These are phyloP conservation scores for Acestrorhynchus altus DNA, from an alignment of 2,797 vertebrate genomes.

Conservation along the genomic window DNA sequence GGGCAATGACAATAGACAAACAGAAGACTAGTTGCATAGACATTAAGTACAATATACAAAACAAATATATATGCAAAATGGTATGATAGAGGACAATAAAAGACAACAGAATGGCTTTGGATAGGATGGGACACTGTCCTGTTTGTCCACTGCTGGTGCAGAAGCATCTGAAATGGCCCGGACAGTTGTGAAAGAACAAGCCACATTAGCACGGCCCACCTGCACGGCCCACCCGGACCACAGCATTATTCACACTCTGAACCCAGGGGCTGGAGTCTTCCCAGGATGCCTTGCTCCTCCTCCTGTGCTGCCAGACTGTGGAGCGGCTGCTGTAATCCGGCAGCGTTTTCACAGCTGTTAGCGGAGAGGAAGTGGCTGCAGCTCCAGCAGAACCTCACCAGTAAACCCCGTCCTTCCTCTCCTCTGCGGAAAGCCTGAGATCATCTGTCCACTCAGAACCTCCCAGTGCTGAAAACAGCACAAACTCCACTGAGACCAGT, in stretches of 20 bases:
- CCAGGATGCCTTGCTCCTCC: slow-evolving; percentile 64
- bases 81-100: too few species aligned
- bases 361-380: slow-evolving; percentile 85
- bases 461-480: slow-evolving; percentile 59
- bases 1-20: too few species aligned
- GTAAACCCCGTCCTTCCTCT: slow-evolving; percentile 32
- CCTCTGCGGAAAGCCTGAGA: slow-evolving; percentile 49
- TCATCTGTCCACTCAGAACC: slow-evolving; percentile 44
- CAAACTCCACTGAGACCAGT: slow-evolving; percentile 32
- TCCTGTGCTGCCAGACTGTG: slow-evolving; percentile 78
- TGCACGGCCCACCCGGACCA: slow-evolving; percentile 64
- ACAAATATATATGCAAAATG: too few species aligned
- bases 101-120: too few species aligned
- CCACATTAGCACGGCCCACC: slow-evolving; percentile 64
- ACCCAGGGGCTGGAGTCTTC: slow-evolving; percentile 66
- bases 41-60: too few species aligned
- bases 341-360: slow-evolving; percentile 90
- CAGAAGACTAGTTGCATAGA: too few species aligned
- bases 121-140: not conserved
- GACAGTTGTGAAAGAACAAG: slow-evolving; percentile 76
- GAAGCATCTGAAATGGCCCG: slow-evolving; percentile 3
- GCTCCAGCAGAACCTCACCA: slow-evolving; percentile 70
- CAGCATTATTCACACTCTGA: slow-evolving; percentile 36
- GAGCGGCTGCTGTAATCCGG: slow-evolving; percentile 78
- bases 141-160: not conserved